Evolutionary conservation across 2,113 vertebrate species (phyloP).

Genomic region (Steatornis caripensis): DNA sequence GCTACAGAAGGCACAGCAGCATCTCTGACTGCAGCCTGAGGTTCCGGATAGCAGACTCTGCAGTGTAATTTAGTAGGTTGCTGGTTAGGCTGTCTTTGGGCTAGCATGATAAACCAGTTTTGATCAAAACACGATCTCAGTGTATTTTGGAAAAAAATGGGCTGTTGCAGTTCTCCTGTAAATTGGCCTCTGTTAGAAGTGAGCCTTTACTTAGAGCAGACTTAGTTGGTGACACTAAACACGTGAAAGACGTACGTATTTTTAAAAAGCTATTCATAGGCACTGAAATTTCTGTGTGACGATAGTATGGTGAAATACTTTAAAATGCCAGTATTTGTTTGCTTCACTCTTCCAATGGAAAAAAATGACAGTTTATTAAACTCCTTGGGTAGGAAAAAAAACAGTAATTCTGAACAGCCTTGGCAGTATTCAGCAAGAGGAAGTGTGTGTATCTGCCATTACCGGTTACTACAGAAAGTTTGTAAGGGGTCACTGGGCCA

Average conservation of each 20-base stretch:
- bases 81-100: not conserved
- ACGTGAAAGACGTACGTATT: fast-evolving
- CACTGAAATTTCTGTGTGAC: not conserved
- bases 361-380: not conserved
- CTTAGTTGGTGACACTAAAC: not conserved
- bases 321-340: not conserved
- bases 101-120: not conserved
- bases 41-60: not conserved
- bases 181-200: not conserved
- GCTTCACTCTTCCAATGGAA: not conserved
- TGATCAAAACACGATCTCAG: not conserved
- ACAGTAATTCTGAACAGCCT: not conserved
- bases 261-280: not conserved
- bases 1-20: not conserved
- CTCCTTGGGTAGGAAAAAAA: not conserved
- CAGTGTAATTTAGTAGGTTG: not conserved
- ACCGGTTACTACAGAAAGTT: not conserved
- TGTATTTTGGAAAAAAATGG: not conserved
- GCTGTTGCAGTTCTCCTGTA: not conserved
- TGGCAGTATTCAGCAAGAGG: conserved; percentile 12
- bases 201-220: not conserved
- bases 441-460: conserved; percentile 22
- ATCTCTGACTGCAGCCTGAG: not conserved
- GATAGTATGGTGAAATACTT: not conserved
- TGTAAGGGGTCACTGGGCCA: conserved; percentile 39